Evolutionary conservation across 1,140 invertebrate species (phyloP).

Genomic region (Prorops nasuta): DNA sequence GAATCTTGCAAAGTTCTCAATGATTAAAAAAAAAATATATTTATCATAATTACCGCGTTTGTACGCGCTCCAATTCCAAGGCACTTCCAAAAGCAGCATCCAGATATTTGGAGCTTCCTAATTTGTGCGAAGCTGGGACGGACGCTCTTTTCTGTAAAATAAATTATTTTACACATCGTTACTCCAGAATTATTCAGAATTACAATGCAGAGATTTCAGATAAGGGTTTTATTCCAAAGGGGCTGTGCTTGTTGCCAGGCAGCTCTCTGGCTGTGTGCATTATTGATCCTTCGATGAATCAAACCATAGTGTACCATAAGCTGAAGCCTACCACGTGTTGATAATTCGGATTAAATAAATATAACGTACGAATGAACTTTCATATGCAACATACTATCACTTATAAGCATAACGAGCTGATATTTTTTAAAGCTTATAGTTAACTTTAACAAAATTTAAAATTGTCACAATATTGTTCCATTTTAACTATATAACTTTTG

Average conservation of each 20-base stretch:
- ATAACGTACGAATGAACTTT: too few relatives aligned
- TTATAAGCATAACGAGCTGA: too few relatives aligned
- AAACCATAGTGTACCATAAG: conserved; percentile 19
- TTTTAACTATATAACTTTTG: too few relatives aligned
- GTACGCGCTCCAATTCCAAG: conserved; percentile 28
- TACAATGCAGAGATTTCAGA: not conserved
- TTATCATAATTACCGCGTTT: conserved; percentile 39
- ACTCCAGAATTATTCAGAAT: not conserved
- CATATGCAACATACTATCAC: too few relatives aligned
- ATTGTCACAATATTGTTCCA: too few relatives aligned
- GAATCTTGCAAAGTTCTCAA: too few relatives aligned
- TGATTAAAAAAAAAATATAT: too few relatives aligned
- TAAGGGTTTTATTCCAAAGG: not conserved
- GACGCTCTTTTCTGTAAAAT: conserved; percentile 33
- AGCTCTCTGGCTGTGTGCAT: too few relatives aligned
- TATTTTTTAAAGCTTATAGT: too few relatives aligned
- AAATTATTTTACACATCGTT: not conserved
- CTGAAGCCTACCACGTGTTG: conserved; percentile 30
- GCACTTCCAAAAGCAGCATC: conserved; percentile 30
- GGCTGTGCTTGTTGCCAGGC: conserved; percentile 15
- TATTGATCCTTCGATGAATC: conserved; percentile 40
- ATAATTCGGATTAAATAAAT: conserved; percentile 26
- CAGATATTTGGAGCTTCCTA: conserved; percentile 27
- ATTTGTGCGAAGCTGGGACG: conserved; percentile 26
- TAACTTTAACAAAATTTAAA: too few relatives aligned